Evolutionary conservation across 2,113 vertebrate species (phyloP), one percentile per base, ranked within the genome.

Genomic region (Proteles cristata): DNA sequence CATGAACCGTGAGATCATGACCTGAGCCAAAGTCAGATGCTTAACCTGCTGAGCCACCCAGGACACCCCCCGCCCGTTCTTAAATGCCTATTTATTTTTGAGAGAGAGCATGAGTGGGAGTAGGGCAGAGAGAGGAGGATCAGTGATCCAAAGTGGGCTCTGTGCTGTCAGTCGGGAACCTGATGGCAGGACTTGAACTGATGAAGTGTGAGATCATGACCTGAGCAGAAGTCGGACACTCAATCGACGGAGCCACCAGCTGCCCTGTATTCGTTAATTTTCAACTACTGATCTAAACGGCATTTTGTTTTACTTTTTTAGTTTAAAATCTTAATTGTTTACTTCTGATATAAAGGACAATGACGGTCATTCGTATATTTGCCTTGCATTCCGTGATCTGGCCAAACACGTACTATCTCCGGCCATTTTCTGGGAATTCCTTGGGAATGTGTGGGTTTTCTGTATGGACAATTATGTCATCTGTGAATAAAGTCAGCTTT

Each of bases 101-200:
- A 48, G 45, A 48, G 45, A 48, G 45, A 48, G 45, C 45, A 48
- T 48, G 45, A 48, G 45, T 9, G 9, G 45, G 45, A 9, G 45
- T 48, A 48, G 45, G 45, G 45, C 5, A 48, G 45, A 48, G 45
- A 48, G 45, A 48, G 45, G 45, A 48, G 7, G 45, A 48, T 48
- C 5, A 1, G 9, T 9, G 9, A 48, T 48, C 45, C 9, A 48
- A 48, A 48, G 45, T 8, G 45, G 45, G 45, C 45, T 48, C 45
- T 48, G 45, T 48, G 45, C 45, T 48, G 45, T 48, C 45, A 48
- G 45, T 48, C 5, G 45, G 45, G 45, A 48, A 8, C 9, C 45
- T 48, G 53, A 53, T 4, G 1, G 1, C 1, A 0, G 53, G 53
- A 15, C 15, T 53, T 15, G 53, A 53, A 53, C 53, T 53, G 14